Conservation (phyloP, 2,113 vertebrate species). For the Sakesphorus luctuosus region DNA sequence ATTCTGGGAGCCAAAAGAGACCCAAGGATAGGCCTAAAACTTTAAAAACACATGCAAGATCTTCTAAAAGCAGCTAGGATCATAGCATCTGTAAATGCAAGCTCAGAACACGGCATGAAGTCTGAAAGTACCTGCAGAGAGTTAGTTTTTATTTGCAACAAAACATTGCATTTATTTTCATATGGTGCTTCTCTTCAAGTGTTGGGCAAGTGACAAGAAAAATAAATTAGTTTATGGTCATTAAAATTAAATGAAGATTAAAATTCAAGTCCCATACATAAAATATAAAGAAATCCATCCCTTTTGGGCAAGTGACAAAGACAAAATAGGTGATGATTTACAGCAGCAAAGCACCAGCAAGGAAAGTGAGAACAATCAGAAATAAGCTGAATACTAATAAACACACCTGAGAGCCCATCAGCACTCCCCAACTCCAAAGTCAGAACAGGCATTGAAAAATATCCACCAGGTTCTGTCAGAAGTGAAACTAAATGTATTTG, state of each 20-base stretch:
- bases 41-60: neutral
- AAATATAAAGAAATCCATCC: neutral
- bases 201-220: neutral
- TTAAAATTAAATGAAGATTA: neutral
- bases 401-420: neutral
- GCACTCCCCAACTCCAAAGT: neutral
- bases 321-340: neutral
- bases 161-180: neutral
- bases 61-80: neutral
- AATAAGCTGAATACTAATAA: neutral
- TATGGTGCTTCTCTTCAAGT: neutral
- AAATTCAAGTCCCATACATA: neutral
- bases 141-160: neutral
- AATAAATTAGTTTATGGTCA: neutral
- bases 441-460: neutral
- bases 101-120: neutral
- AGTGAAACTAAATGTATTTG: neutral
- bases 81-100: neutral
- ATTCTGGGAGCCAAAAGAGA: neutral
- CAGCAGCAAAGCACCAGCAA: neutral
- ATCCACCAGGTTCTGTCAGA: neutral
- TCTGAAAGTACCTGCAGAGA: neutral
- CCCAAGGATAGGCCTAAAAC: neutral
- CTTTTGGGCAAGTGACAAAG: neutral
- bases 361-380: no score